Evolutionary conservation across 2,113 vertebrate species (phyloP).

Genomic region (Sminthopsis crassicaudata): DNA sequence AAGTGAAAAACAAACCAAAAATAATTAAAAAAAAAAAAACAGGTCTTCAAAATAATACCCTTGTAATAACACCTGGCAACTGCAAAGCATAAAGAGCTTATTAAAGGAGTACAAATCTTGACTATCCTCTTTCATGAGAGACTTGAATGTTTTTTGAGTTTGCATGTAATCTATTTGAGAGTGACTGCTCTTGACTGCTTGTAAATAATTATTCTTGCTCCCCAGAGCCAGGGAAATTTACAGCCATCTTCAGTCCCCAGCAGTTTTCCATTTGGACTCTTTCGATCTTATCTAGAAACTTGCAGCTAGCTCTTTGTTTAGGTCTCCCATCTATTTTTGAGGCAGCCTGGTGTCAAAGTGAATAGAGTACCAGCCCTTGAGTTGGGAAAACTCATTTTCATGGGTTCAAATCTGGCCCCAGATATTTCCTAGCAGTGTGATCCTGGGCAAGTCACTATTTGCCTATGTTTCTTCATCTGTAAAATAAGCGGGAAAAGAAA

Average conservation of each 20-base stretch:
- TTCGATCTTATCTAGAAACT: not conserved
- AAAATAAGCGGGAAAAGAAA: not conserved
- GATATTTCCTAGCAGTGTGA: not conserved
- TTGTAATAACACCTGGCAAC: not conserved
- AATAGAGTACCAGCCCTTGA: not conserved
- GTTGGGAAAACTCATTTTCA: not conserved
- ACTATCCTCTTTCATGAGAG: not conserved
- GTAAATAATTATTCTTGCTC: not conserved
- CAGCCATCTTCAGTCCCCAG: not conserved
- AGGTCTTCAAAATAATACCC: not conserved
- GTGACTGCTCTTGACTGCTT: not conserved
- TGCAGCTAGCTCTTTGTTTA: not conserved
- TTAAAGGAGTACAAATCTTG: not conserved
- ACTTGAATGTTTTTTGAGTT: not conserved
- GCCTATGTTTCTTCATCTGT: not conserved
- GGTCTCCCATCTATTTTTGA: not conserved
- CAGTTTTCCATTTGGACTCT: not conserved
- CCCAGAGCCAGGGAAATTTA: not conserved
- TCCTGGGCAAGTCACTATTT: not conserved
- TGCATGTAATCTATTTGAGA: not conserved
- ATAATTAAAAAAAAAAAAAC: not conserved
- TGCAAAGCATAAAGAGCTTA: not conserved
- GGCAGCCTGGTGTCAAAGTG: not conserved
- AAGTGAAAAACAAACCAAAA: not conserved
- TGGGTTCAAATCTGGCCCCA: not conserved